Evolutionary conservation across 2,888 invertebrate genomes (phyloP).

Genomic region (Mesoligia furuncula): DNA sequence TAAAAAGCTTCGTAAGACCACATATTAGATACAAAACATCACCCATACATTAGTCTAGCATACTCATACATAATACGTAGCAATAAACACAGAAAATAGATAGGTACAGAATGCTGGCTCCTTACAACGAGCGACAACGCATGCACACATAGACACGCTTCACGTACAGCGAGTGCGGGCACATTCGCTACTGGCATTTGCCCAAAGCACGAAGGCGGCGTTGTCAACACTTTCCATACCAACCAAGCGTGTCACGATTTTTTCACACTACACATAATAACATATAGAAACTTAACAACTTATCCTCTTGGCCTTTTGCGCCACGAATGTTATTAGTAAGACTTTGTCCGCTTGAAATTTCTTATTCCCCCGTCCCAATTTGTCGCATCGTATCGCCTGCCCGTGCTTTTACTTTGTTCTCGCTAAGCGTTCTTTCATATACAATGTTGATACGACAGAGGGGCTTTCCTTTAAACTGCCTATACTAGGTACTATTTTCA

Average conservation of each 20-base stretch:
- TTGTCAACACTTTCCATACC: background rate
- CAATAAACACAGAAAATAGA: conserved; percentile 18
- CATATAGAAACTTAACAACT: background rate
- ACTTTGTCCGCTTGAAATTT: too few species aligned
- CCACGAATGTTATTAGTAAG: background rate
- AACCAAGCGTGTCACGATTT: background rate
- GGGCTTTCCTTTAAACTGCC: too few species aligned
- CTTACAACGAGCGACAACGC: background rate
- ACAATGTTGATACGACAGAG: too few species aligned
- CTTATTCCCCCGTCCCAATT: too few species aligned
- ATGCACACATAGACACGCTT: background rate
- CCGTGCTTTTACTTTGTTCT: too few species aligned
- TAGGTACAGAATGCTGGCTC: background rate
- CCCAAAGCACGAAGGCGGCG: background rate
- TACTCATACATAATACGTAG: conserved; percentile 54
- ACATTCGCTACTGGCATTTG: background rate
- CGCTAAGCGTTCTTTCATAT: too few species aligned
- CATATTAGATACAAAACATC: conserved; percentile 48
- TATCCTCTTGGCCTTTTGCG: background rate
- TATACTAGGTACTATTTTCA: too few species aligned
- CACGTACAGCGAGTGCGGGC: background rate
- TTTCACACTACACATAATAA: background rate
- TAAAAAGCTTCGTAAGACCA: conserved; percentile 50
- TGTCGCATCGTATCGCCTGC: too few species aligned
- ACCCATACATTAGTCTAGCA: conserved; percentile 46